Evolutionary conservation across 1,140 invertebrate genomes (phyloP).

Genomic region (Melipona quadrifasciata): DNA sequence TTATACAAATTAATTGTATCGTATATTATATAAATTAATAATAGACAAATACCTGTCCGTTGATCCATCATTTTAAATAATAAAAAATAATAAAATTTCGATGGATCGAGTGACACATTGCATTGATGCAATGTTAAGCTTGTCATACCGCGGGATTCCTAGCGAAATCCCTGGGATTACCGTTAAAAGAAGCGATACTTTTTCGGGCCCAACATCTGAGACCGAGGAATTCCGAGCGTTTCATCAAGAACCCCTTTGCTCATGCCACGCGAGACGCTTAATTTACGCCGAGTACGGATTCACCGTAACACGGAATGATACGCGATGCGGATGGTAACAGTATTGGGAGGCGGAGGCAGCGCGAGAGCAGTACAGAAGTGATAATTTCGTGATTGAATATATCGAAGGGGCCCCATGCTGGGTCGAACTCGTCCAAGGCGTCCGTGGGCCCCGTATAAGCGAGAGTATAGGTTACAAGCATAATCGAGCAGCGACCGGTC

Average conservation of each 20-base stretch:
- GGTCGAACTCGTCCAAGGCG: slow-evolving; percentile 74
- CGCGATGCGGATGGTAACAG: slow-evolving; percentile 50
- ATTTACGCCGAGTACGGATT: neutral
- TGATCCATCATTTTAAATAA: too few relatives aligned
- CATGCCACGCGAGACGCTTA: neutral
- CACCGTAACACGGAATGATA: neutral
- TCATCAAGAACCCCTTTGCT: neutral
- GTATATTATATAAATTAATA: too few relatives aligned
- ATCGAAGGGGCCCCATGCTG: slow-evolving; percentile 79
- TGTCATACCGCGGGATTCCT: neutral
- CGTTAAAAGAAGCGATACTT: too few relatives aligned
- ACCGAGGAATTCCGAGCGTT: neutral
- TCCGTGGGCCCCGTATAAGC: slow-evolving; percentile 55
- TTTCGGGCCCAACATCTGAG: neutral
- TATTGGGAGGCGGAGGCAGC: slow-evolving; percentile 35
- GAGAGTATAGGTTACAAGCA: slow-evolving; percentile 47
- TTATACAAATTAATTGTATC: too few relatives aligned
- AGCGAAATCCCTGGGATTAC: neutral
- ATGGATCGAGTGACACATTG: too few relatives aligned
- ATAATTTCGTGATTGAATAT: slow-evolving; percentile 82
- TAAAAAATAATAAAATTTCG: too few relatives aligned
- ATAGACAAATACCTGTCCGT: too few relatives aligned
- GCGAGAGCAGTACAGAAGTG: slow-evolving; percentile 77
- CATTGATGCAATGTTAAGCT: neutral
- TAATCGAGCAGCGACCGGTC: slow-evolving; percentile 55